Evolutionary conservation across 1,140 invertebrate genomes (phyloP).

Genomic region (Periplaneta americana): DNA sequence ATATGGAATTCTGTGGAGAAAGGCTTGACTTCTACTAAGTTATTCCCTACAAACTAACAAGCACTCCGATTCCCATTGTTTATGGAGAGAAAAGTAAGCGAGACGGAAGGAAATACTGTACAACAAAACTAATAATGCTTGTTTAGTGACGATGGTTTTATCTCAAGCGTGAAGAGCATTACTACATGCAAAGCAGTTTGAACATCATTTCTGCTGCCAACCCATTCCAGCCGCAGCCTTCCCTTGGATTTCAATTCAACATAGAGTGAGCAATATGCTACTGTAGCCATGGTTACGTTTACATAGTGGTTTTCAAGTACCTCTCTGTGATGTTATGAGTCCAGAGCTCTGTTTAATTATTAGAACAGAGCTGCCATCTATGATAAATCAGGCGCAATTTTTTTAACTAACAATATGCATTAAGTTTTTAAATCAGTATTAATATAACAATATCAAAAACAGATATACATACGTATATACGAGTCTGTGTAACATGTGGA

Average conservation of each 20-base stretch:
- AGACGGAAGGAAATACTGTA: not conserved
- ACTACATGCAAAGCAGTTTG: not conserved
- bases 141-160: not conserved
- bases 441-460: not conserved
- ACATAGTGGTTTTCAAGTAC: not conserved
- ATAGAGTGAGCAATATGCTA: not conserved
- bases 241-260: not conserved
- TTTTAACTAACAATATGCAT: not conserved
- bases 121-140: not conserved
- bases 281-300: not conserved
- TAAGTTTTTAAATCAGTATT: not conserved
- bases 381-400: not conserved
- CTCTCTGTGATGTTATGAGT: not conserved
- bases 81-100: not conserved
- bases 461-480: not conserved
- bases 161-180: not conserved
- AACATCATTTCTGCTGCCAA: too few species aligned
- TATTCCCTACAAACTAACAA: too few species aligned
- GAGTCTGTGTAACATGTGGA: not conserved
- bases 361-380: not conserved
- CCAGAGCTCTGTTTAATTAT: not conserved
- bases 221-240: not conserved
- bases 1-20: too few species aligned
- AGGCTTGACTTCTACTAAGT: too few species aligned
- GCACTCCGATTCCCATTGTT: too few species aligned